Percentiles rank a stretch among this genome's conserved stretches.
These are phyloP conservation scores for Epistrophe grossulariae DNA, from an alignment of 2,888 invertebrate species.

Conservation along the genomic window DNA sequence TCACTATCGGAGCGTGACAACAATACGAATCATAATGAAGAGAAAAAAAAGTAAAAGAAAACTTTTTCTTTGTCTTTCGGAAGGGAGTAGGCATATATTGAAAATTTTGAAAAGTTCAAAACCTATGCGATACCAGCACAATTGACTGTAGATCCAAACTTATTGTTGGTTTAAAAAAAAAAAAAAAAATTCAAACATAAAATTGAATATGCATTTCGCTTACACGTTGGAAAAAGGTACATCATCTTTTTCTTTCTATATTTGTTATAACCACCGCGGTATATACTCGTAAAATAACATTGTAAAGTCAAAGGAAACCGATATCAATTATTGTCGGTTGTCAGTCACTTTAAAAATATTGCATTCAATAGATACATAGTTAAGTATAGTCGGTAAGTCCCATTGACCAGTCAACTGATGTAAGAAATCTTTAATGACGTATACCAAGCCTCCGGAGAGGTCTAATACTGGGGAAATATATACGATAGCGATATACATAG, in stretches of 20 bases:
- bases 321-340: slow-evolving; percentile 40
- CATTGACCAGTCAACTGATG: slow-evolving; percentile 33
- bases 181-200: not conserved
- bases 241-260: slow-evolving; percentile 13
- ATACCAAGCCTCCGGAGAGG: not conserved
- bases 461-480: not conserved
- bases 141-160: not conserved
- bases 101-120: not conserved
- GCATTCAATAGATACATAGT: not conserved
- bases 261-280: not conserved
- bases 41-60: slow-evolving; percentile 13
- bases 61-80: not conserved
- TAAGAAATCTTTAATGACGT: slow-evolving; percentile 35
- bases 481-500: not conserved
- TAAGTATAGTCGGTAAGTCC: not conserved
- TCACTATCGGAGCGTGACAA: slow-evolving; percentile 33
- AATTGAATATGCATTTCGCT: slow-evolving; percentile 22
- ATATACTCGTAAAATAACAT: not conserved
- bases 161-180: not conserved
- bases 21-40: slow-evolving; percentile 7
- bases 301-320: slow-evolving; percentile 48
- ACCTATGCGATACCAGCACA: not conserved
- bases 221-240: not conserved
- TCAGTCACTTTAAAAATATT: slow-evolving; percentile 33
- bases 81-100: slow-evolving; percentile 1